These are phyloP conservation scores for Heterotis niloticus DNA, from an alignment of 2,113 vertebrate genomes.

Conservation along the genomic window DNA sequence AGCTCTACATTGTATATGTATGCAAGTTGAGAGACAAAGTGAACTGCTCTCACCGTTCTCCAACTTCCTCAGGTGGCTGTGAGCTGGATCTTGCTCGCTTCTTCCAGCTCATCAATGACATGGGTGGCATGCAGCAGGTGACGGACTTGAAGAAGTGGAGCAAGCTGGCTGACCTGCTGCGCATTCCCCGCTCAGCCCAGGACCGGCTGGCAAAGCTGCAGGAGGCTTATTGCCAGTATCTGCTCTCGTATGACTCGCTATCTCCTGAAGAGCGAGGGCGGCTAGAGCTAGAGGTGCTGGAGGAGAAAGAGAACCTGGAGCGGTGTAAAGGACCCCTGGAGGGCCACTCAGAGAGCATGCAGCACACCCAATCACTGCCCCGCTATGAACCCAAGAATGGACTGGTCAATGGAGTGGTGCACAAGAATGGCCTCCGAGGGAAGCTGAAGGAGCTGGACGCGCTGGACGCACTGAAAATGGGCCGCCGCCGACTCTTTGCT, in stretches of 20 bases:
- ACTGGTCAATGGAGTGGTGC: conserved; percentile 54
- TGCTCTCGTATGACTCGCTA: conserved; percentile 94
- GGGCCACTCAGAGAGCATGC: conserved; percentile 77
- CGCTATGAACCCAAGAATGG: conserved; percentile 88
- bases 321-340: conserved; percentile 88
- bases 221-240: conserved; percentile 98
- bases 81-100: conserved; percentile 98
- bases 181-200: conserved; percentile 95
- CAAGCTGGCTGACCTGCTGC: conserved; percentile 92
- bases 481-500: conserved; percentile 92
- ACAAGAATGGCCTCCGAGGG: conserved; percentile 77
- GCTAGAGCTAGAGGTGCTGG: conserved; percentile 86
- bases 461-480: conserved; percentile 77
- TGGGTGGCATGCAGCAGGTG: conserved; percentile 99
- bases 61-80: conserved; percentile 74
- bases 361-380: conserved; percentile 79
- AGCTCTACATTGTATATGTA: neutral
- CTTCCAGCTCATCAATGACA: conserved; percentile 95
- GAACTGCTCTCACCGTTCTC: neutral
- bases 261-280: conserved; percentile 80
- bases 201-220: conserved; percentile 97
- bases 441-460: conserved; percentile 84
- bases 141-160: conserved; percentile 99
- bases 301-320: conserved; percentile 91
- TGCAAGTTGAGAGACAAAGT: no score